Evolutionary conservation across 2,888 invertebrate genomes (phyloP).

Genomic region (Plebejus argus): DNA sequence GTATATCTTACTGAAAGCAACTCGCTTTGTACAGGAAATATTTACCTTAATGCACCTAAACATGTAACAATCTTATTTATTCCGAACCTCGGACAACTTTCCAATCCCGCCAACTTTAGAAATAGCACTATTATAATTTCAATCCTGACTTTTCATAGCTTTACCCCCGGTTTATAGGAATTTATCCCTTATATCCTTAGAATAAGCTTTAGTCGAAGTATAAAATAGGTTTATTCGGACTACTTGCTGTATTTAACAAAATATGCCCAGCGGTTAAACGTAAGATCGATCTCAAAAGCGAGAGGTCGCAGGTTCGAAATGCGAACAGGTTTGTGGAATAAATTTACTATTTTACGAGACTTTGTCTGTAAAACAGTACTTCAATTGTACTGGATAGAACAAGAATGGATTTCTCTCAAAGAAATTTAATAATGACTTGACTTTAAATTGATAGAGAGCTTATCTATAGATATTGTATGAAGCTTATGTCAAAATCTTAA

Average conservation of each 20-base stretch:
- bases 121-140: constrained; percentile 14
- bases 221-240: not conserved
- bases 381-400: not conserved
- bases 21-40: not conserved
- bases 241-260: not conserved
- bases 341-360: not conserved
- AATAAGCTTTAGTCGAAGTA: not conserved
- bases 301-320: constrained; percentile 12
- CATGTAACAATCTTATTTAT: not conserved
- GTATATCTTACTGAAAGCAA: not conserved
- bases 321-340: not conserved
- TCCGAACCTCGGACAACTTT: constrained; percentile 1
- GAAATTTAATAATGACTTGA: no score
- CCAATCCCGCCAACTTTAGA: constrained; percentile 8
- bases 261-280: constrained; percentile 5
- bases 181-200: not conserved
- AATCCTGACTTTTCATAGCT: not conserved
- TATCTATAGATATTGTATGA: no score
- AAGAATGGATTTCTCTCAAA: not conserved
- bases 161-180: not conserved
- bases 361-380: not conserved
- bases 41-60: not conserved
- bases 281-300: constrained; percentile 6
- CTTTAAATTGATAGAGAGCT: no score
- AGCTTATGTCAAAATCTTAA: no score